Evolutionary conservation across 2,113 vertebrate genomes (phyloP), one percentile per base, ranked within the genome.

Genomic region (Miniopterus natalensis): DNA sequence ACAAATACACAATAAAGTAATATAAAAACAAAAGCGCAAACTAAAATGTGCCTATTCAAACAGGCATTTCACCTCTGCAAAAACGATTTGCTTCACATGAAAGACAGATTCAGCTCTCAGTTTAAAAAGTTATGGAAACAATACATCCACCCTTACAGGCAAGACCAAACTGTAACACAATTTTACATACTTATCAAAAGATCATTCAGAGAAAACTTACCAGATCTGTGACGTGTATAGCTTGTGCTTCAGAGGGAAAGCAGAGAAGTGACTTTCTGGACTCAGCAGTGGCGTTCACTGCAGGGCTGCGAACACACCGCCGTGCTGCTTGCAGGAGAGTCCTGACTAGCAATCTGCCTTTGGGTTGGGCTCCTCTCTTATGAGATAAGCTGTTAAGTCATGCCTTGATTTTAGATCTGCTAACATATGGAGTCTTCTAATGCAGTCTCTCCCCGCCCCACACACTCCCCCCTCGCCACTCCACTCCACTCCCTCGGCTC

Each of bases 401-500:
- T 95, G 97, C 94, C 98, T 97, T 97, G 97, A 97, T 98, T 98
- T 98, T 92, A 96, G 96, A 96, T 97, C 97, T 95, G 92, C 97
- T 96, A 98, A 97, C 97, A 97, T 97, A 97, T 94, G 94, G 97
- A 97, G 97, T 81, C 95, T 96, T 97, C 98, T 77, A 97, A 93
- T n/a, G 65, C 23, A 94, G 96, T 88, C 97, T 95, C 97, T 74
- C 92, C 92, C 95, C 20, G 2, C 81, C 97, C 49, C 89, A 45
- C 29, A 66, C 74, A 45, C 74, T 59, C 55, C 70, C 70, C 84
- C 87, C 71, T n/a, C 94, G 59, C 88, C 55, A 88, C 96, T 89
- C 90, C 20, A 95, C 98, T 98, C 98, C 98, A 98, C 96, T 98
- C 98, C 98, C 98, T 98, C 97, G 98, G 96, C 98, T 98, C 97